Conservation (phyloP, 1,140 invertebrate species). For the Tetramorium alpestre region DNA sequence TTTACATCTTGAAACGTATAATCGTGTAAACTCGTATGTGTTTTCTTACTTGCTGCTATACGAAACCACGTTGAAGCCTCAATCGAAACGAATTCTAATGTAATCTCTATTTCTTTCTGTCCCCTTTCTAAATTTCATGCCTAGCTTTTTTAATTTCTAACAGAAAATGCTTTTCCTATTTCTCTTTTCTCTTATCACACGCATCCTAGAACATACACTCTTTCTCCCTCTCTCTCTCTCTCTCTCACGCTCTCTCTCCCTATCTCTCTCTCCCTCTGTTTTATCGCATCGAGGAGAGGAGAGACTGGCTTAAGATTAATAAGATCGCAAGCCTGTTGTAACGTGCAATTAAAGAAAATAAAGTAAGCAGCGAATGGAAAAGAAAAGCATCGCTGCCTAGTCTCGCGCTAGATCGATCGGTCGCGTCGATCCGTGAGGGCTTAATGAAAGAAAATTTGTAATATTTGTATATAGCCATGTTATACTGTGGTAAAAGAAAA, state of each 20-base stretch:
- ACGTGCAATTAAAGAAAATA: conserved; percentile 27
- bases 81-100: conserved; percentile 6
- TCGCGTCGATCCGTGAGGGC: conserved; percentile 43
- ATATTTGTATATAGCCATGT: conserved; percentile 75
- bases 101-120: not conserved
- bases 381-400: not conserved
- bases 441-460: conserved; percentile 65
- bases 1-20: not conserved
- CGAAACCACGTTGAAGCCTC: conserved; percentile 22
- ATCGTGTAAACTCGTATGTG: conserved; percentile 21
- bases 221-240: not conserved
- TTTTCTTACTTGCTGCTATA: not conserved
- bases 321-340: conserved; percentile 41
- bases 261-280: conserved; percentile 26
- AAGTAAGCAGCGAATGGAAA: conserved; percentile 23
- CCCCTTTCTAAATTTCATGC: conserved; percentile 4
- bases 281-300: conserved; percentile 46
- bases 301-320: conserved; percentile 38
- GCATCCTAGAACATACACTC: conserved; percentile 10
- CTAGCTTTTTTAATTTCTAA: not conserved
- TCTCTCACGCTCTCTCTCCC: not conserved
- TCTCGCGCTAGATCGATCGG: conserved; percentile 46
- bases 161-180: not conserved
- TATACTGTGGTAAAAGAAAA: conserved; percentile 68
- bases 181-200: not conserved